Evolutionary conservation across 2,797 vertebrate genomes (phyloP), one percentile per base, ranked within the genome.

Genomic region (Tadarida brasiliensis): DNA sequence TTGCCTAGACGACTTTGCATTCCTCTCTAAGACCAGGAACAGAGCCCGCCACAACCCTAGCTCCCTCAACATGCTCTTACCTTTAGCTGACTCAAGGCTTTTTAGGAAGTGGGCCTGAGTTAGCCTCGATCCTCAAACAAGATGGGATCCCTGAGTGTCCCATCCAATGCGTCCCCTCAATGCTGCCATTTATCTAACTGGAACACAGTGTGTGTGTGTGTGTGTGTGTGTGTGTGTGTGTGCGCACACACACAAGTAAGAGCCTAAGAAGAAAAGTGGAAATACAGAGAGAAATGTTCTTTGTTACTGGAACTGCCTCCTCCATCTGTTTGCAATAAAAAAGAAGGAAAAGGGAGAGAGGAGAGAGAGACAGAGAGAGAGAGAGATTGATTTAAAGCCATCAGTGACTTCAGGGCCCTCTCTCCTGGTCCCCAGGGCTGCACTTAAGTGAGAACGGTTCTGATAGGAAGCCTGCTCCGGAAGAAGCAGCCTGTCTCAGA

Each of bases 401-500:
- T 54, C 20, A 22, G 16, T 7, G n/a, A 44, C 59, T 35, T 47
- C 74, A 44, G n/a, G 20, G 54, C 73, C 49, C 28, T 39, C 59
- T 78, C 17, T 80, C 39, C 44, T 9, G 2, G 56, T 20, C 73
- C 68, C 63, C 30, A 20, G 78, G 11, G 39, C 39, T 30, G 24
- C 28, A 11, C 24, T 57, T 63, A 47, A 44, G 49, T 26, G 47
- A 80, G 51, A 82, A 28, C 35, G 54, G 77, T 14, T 73, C 65
- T 91, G 68, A 35, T 10, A 56, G 65, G 30, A 88, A 93, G 68
- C 17, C 1, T 91, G 49, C 95, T 74, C 85, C 92, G 96, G 93
- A 94, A 93, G 94, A 95, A 16, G 57, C 83, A 91, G 67, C 94
- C 86, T 20, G 81, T 78, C 76, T 97, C 84, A 51, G 89, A 96